phyloP scores from a whole-genome alignment of 2,888 invertebrate genomes.

The Agrochola lota region DNA sequence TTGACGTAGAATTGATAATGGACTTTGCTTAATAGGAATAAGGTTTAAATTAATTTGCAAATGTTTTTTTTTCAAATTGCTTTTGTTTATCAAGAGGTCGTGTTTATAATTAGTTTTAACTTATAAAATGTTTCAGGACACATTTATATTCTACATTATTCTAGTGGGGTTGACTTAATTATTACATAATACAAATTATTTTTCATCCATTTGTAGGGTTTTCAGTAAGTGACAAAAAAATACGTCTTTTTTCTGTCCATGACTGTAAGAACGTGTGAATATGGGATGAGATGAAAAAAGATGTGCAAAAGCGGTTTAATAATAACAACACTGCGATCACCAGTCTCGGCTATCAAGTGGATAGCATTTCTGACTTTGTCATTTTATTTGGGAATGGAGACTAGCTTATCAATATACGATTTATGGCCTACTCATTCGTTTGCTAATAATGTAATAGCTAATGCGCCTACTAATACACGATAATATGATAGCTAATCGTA shows the following conservation, averaged over 20 bases:
- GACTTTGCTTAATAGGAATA: neutral
- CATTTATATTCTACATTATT: neutral
- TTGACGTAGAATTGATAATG: neutral
- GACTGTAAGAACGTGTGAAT: too few relatives aligned
- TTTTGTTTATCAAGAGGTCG: constrained; percentile 43
- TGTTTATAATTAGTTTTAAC: constrained; percentile 40
- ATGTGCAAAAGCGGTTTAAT: too few relatives aligned
- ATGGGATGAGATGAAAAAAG: too few relatives aligned
- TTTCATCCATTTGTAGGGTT: too few relatives aligned
- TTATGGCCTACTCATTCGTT: neutral
- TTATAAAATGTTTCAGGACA: neutral
- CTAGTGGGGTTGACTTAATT: neutral
- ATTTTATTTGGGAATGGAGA: too few relatives aligned
- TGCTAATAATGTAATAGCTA: neutral
- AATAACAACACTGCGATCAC: too few relatives aligned
- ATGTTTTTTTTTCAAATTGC: neutral
- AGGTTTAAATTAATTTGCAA: constrained; percentile 18
- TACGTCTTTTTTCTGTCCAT: too few relatives aligned
- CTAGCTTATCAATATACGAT: too few relatives aligned
- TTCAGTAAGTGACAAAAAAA: too few relatives aligned
- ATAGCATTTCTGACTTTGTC: too few relatives aligned
- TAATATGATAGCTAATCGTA: constrained; percentile 18
- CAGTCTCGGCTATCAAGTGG: too few relatives aligned
- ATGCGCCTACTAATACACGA: constrained; percentile 17
- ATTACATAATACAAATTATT: neutral